phyloP scores from a whole-genome alignment of 1,140 invertebrate species.

The Pantala flavescens region DNA sequence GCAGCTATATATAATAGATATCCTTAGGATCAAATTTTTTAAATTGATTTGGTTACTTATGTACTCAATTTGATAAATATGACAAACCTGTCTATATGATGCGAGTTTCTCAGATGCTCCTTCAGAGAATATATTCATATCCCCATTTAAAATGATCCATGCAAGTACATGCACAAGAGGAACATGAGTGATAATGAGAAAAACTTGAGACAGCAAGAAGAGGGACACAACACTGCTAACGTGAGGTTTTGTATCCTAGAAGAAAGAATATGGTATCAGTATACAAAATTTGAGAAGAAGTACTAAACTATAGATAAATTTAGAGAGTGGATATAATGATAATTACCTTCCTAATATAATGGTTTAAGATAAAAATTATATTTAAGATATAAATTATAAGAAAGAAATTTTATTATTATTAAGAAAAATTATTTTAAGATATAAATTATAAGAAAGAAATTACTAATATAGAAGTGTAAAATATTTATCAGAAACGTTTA shows the following conservation, averaged over 20 bases:
- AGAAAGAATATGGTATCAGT: not conserved
- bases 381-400: too few relatives aligned
- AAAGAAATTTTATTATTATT: too few relatives aligned
- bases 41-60: too few relatives aligned
- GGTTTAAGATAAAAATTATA: too few relatives aligned
- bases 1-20: too few relatives aligned
- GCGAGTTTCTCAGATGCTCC: constrained; percentile 20
- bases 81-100: constrained; percentile 15
- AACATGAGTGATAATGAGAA: constrained; percentile 81
- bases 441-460: too few relatives aligned
- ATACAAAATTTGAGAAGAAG: constrained; percentile 15
- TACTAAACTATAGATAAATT: not conserved
- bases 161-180: constrained; percentile 81
- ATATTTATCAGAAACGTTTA: too few relatives aligned
- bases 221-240: constrained; percentile 82
- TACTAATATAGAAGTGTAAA: too few relatives aligned
- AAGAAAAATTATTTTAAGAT: too few relatives aligned
- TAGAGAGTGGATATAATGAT: not conserved
- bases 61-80: too few relatives aligned
- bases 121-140: constrained; percentile 41
- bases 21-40: too few relatives aligned
- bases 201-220: constrained; percentile 92
- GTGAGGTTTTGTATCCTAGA: constrained; percentile 43
- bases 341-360: too few relatives aligned
- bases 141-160: constrained; percentile 74